Conservation (phyloP, 2,797 vertebrate species). For the Melanotaenia boesemani region DNA sequence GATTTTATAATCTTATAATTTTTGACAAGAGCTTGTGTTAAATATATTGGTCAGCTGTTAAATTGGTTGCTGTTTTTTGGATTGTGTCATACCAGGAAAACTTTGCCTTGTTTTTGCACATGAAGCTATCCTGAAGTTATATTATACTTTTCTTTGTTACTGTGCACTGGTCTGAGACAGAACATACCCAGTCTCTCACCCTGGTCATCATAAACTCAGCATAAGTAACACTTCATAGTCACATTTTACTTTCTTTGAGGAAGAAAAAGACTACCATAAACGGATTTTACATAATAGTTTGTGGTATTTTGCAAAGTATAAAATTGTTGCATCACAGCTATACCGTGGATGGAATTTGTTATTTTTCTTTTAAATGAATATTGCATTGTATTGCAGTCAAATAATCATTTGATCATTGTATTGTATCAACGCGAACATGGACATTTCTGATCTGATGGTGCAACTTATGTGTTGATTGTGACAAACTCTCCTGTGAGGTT, state of each 20-base stretch:
- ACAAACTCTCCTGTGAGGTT: too few relatives aligned
- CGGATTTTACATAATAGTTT: not conserved
- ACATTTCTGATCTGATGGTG: not conserved
- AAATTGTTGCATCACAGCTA: not conserved
- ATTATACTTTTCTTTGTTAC: not conserved
- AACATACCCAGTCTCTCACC: not conserved
- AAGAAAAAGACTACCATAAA: not conserved
- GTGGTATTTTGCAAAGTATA: not conserved
- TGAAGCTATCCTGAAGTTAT: not conserved
- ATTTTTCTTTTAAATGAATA: not conserved
- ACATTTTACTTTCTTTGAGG: too few relatives aligned
- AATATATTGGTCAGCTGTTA: too few relatives aligned
- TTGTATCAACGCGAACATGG: not conserved
- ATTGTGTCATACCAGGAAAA: not conserved
- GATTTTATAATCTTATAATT: too few relatives aligned
- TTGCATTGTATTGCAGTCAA: too few relatives aligned
- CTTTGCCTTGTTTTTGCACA: not conserved
- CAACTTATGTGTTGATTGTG: not conserved
- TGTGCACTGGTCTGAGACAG: not conserved
- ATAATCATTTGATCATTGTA: too few relatives aligned
- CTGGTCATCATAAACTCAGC: too few relatives aligned
- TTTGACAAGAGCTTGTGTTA: too few relatives aligned
- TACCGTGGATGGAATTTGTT: not conserved
- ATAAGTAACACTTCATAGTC: too few relatives aligned
- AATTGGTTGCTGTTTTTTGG: not conserved